Evolutionary conservation across 1,140 invertebrate genomes (phyloP), one percentile per base, ranked within the genome.

Genomic region (Oncopeltus fasciatus): DNA sequence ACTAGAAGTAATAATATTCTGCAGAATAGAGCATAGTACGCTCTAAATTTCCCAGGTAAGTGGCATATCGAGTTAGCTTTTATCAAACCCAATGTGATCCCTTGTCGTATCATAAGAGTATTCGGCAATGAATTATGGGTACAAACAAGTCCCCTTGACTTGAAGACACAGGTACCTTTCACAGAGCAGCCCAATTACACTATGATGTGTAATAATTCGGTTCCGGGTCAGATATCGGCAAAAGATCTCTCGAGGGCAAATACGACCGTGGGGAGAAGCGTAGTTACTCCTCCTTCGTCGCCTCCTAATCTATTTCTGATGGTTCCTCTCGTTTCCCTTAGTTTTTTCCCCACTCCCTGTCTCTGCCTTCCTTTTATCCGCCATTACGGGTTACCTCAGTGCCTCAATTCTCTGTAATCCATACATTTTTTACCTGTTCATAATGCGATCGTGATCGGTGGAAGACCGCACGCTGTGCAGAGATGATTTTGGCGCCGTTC

Each of bases 251-350:
- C 11, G 43, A 44, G 43, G 14, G 18, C 14, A 44, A 44, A 44
- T 16, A 44, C 18, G 21, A 20, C n/a, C 47, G n/a, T 18, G 18
- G n/a, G n/a, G n/a, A 49, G 9, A n/a, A 12, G 47, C n/a, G 47
- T 20, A 49, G 47, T 49, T 49, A 49, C 47, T 11, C 31, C 5
- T 5, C 18, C 47, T 21, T 21, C n/a, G n/a, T 49, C 47, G 9
- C n/a, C 18, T 2, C 21, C 47, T 49, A 49, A 49, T 49, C 47
- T 49, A 49, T 49, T 49, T 49, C 47, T 49, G 47, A 49, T 49
- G 47, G 47, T 49, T 49, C 47, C 18, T 11, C 47, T 49, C 47
- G 47, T 49, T 49, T 49, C 47, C 47, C 21, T 49, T 49, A 49
- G 47, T 49, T 49, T 49, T 49, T 49, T 49, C 21, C 21, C 18